Percentiles rank a stretch among this genome's conserved stretches.
Evolutionary conservation across 2,113 vertebrate genomes (phyloP).

Genomic region (Odocoileus virginianus): DNA sequence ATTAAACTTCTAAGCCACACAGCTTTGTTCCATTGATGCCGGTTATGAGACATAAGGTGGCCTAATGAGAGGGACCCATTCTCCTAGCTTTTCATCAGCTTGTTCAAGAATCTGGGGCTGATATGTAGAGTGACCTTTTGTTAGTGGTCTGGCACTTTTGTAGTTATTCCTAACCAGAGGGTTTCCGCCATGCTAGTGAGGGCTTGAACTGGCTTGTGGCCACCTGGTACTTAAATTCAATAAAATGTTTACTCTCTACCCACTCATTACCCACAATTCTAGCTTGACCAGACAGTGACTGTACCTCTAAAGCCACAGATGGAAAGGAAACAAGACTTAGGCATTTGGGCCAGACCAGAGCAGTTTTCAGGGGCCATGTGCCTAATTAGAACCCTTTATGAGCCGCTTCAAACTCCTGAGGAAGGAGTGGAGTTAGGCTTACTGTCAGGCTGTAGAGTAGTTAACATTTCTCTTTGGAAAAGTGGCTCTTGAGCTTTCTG

Average conservation of each 20-base stretch:
- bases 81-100: not conserved
- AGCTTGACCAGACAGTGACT: not conserved
- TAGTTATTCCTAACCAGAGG: not conserved
- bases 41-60: not conserved
- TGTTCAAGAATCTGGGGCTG: not conserved
- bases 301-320: not conserved
- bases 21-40: not conserved
- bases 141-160: not conserved
- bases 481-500: not conserved
- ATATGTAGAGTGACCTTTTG: not conserved
- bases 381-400: not conserved
- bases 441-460: not conserved
- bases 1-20: not conserved
- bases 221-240: not conserved
- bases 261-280: not conserved
- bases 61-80: not conserved
- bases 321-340: not conserved
- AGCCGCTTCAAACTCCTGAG: not conserved
- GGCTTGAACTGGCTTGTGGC: not conserved
- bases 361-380: not conserved
- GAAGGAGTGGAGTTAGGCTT: not conserved
- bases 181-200: not conserved
- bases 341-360: not conserved
- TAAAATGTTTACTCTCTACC: not conserved
- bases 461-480: not conserved